These are phyloP conservation scores for Furcifer pardalis DNA, from an alignment of 2,797 vertebrate species.

Conservation along the genomic window DNA sequence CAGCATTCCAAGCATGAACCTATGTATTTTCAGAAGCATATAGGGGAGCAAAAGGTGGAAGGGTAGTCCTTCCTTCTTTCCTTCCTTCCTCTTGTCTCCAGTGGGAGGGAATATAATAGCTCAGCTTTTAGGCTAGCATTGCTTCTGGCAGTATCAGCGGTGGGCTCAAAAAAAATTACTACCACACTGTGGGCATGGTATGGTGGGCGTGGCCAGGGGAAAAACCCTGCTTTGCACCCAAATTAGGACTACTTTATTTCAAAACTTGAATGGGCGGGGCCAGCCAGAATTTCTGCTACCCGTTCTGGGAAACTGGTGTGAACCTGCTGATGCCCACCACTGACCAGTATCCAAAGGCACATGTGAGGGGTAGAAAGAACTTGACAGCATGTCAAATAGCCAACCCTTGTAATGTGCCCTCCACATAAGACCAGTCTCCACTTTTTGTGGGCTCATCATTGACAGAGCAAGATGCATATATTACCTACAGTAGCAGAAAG, in stretches of 20 bases:
- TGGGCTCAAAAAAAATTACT: too few species aligned
- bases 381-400: neutral
- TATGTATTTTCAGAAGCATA: too few species aligned
- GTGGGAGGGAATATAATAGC: neutral
- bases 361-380: neutral
- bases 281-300: too few species aligned
- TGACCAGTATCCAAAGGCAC: neutral
- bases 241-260: too few species aligned
- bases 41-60: too few species aligned
- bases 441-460: neutral
- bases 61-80: neutral
- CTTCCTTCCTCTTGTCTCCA: neutral
- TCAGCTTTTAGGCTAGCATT: neutral
- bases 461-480: neutral
- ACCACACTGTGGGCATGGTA: too few species aligned
- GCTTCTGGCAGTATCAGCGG: neutral
- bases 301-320: too few species aligned
- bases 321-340: too few species aligned
- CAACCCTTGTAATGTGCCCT: neutral
- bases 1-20: too few species aligned
- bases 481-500: neutral
- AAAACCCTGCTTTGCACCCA: too few species aligned
- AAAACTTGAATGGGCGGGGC: too few species aligned
- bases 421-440: neutral
- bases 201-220: too few species aligned